Conservation (phyloP, 64 coral and sea anemone genomes). For the Platygyra sinensis region DNA sequence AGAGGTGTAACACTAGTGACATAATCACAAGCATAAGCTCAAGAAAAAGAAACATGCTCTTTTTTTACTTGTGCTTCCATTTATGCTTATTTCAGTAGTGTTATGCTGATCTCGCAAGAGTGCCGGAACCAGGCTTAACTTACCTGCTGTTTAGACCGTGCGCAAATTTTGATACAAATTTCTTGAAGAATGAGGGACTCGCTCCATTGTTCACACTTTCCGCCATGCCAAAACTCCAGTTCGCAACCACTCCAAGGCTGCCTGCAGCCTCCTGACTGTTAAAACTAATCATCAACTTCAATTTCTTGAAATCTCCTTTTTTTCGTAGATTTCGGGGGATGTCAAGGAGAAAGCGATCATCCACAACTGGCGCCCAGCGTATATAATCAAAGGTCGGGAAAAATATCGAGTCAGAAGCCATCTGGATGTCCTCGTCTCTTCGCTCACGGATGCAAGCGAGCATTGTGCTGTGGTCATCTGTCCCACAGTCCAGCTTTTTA, state of each 20-base stretch:
- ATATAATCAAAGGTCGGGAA: background rate
- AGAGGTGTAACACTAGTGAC: no score
- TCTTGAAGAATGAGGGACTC: constrained; percentile 24
- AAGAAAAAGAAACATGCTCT: no score
- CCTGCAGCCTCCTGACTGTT: constrained; percentile 63
- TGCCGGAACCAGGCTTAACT: background rate
- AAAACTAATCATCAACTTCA: constrained; percentile 53
- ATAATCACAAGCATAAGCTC: no score
- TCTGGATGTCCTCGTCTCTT: constrained; percentile 1
- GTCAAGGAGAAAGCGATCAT: constrained; percentile 55
- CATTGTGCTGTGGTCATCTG: background rate
- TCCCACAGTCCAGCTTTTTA: background rate
- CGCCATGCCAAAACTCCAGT: background rate
- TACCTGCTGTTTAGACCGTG: background rate
- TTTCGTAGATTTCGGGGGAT: constrained; percentile 45
- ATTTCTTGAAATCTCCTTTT: constrained; percentile 47
- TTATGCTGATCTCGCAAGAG: no score
- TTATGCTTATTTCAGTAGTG: no score
- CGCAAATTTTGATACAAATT: background rate
- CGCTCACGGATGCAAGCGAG: background rate
- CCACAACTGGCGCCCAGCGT: constrained; percentile 53
- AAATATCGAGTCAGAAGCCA: constrained; percentile 25
- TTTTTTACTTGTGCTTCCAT: no score
- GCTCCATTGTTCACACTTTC: constrained; percentile 17
- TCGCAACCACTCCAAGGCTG: background rate